A percentile compares a stretch with the other conserved stretches of the same genome.
These are phyloP conservation scores for Synanceia verrucosa DNA, from an alignment of 2,797 vertebrate species.

Conservation along the genomic window DNA sequence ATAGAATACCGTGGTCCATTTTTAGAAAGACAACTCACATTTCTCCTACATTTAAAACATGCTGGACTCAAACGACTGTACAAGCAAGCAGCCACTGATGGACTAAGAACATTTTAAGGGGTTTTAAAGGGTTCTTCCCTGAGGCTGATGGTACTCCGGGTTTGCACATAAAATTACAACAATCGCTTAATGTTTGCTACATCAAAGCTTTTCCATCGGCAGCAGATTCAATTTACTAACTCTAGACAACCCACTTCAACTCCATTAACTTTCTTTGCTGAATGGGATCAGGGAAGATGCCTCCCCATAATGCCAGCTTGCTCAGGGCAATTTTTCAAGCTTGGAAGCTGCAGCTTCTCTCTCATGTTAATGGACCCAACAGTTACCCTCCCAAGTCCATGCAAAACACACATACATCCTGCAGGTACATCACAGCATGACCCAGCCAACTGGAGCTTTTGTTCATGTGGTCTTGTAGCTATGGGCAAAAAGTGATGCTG, in stretches of 20 bases:
- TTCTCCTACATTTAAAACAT: not conserved
- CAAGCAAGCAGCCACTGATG: conserved; percentile 14
- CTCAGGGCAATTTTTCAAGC: conserved; percentile 64
- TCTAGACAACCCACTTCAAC: conserved; percentile 73
- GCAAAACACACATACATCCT: conserved; percentile 70
- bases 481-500: conserved; percentile 64
- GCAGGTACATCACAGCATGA: conserved; percentile 66
- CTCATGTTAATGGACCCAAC: conserved; percentile 75
- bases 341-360: conserved; percentile 58
- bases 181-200: conserved; percentile 63
- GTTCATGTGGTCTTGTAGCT: conserved; percentile 63
- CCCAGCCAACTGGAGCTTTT: conserved; percentile 73
- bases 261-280: conserved; percentile 76
- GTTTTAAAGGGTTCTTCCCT: conserved; percentile 27
- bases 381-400: conserved; percentile 65
- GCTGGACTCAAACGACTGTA: not conserved
- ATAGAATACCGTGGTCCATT: not conserved
- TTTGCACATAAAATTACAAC: conserved; percentile 57
- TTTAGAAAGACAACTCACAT: not conserved
- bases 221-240: conserved; percentile 69
- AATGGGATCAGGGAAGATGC: conserved; percentile 71
- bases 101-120: conserved; percentile 4
- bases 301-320: conserved; percentile 60
- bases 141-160: conserved; percentile 8
- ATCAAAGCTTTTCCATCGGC: conserved; percentile 71